These are phyloP conservation scores for Lithobates pipiens DNA, from an alignment of 2,797 vertebrate species.

Conservation along the genomic window DNA sequence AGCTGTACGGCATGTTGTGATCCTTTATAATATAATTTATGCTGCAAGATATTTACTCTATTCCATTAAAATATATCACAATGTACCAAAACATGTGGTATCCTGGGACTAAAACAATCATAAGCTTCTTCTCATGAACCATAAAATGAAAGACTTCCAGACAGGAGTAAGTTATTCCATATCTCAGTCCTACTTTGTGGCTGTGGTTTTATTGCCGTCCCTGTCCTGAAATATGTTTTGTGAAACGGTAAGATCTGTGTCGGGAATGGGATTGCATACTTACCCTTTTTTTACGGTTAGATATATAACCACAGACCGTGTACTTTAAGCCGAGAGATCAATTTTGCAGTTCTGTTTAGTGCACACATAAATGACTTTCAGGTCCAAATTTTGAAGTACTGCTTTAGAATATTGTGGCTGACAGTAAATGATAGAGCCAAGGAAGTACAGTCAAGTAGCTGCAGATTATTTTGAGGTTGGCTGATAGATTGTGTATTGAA, in stretches of 20 bases:
- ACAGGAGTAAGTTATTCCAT: background rate
- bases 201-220: background rate
- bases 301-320: constrained; percentile 6
- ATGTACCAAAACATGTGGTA: background rate
- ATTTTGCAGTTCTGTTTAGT: constrained; percentile 33
- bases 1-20: background rate
- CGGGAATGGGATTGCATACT: background rate
- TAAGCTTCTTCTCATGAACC: background rate
- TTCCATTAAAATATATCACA: background rate
- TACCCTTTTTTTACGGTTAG: background rate
- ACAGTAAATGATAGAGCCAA: constrained; percentile 4
- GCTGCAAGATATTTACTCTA: background rate
- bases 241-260: background rate
- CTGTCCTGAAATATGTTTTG: constrained; percentile 1
- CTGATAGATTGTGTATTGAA: background rate
- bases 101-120: background rate
- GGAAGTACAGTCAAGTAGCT: background rate
- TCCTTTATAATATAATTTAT: background rate
- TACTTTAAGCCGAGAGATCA: constrained; percentile 16
- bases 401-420: background rate
- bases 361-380: constrained; percentile 28
- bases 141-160: background rate
- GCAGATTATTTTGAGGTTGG: background rate
- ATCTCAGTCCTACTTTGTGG: background rate
- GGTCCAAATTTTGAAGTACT: constrained; percentile 13